These are phyloP conservation scores for Chrysolina haemoptera DNA, from an alignment of 2,888 invertebrate genomes.

Conservation along the genomic window DNA sequence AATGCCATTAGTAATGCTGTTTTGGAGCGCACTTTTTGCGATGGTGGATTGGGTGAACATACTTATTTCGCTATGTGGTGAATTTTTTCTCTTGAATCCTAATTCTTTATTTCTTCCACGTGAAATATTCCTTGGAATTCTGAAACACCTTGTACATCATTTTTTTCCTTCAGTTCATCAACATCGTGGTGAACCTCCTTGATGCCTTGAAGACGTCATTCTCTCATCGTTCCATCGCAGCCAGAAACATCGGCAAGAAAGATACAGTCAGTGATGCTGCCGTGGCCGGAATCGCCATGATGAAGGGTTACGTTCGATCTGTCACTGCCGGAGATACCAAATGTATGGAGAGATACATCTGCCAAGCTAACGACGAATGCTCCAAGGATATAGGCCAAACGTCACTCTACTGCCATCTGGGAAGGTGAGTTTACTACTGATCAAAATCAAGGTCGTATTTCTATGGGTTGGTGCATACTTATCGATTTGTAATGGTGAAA, in stretches of 20 bases:
- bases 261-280: constrained; percentile 93
- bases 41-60: too few relatives aligned
- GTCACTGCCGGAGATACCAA: constrained; percentile 84
- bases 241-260: constrained; percentile 87
- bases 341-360: constrained; percentile 90
- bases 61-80: too few relatives aligned
- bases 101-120: too few relatives aligned
- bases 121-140: not conserved
- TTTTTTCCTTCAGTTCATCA: constrained; percentile 81
- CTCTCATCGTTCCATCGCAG: constrained; percentile 89
- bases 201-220: constrained; percentile 94
- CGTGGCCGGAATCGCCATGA: constrained; percentile 88
- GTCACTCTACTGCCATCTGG: constrained; percentile 92
- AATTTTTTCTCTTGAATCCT: too few relatives aligned
- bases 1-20: too few relatives aligned
- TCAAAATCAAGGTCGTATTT: too few relatives aligned
- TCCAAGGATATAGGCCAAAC: constrained; percentile 84
- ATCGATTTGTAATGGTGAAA: too few relatives aligned
- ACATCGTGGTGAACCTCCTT: constrained; percentile 91
- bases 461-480: too few relatives aligned
- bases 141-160: not conserved
- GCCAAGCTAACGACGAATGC: constrained; percentile 92
- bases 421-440: constrained; percentile 78
- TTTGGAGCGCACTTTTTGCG: too few relatives aligned
- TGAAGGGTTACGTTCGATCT: constrained; percentile 90